Base-by-base conservation (phyloP, 1,140 invertebrate species). In the Nixonia krombeini region DNA sequence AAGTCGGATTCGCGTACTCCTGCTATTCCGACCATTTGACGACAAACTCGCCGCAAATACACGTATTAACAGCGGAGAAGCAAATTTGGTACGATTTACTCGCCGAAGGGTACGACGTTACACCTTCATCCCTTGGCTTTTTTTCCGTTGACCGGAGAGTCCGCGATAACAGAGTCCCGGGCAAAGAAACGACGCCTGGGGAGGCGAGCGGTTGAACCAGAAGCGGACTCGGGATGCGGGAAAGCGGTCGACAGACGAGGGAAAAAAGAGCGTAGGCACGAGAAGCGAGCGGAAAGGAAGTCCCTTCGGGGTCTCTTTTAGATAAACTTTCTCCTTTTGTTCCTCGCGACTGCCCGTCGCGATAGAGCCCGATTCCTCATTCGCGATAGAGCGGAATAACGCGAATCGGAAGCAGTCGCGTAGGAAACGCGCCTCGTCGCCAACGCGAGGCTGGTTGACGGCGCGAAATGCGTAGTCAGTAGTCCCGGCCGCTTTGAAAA, bases 271-370 rank as follows among this genome's bases (percentile, higher is more conserved):
- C 7, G 10, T 0, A 35, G 37, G 18, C 8, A 40, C 18, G 9
- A 9, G 8, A 9, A 28, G 23, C 33, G 16, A 28, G 41, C 4
- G 28, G 29, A 33, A 55, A 42, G 50, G 37, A 50, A 47, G 10
- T n/a, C 56, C 67, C 73, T 71, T 69, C 12, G 7, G 73, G 63
- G 67, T 72, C 47, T 53, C 53, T 44, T 71, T 62, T 49, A 75
- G 73, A 76, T 77, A 77, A 69, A 58, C 44, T 56, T 61, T 63
- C 53, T 57, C 53, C 47, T 73, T 65, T 74, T 70, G 52, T 56
- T 44, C 23, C 46, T 35, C 17, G 42, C 21, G 17, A 46, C 17
- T 35, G 26, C 21, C 9, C 40, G 13, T 25, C n/a, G 2, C 21
- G 13, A 23, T n/a, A 51, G 16, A 17, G 47, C 58, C 23, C 35